Evolutionary conservation across 2,888 invertebrate species (phyloP), one percentile per base, ranked within the genome.

Genomic region (Volucella inflata): DNA sequence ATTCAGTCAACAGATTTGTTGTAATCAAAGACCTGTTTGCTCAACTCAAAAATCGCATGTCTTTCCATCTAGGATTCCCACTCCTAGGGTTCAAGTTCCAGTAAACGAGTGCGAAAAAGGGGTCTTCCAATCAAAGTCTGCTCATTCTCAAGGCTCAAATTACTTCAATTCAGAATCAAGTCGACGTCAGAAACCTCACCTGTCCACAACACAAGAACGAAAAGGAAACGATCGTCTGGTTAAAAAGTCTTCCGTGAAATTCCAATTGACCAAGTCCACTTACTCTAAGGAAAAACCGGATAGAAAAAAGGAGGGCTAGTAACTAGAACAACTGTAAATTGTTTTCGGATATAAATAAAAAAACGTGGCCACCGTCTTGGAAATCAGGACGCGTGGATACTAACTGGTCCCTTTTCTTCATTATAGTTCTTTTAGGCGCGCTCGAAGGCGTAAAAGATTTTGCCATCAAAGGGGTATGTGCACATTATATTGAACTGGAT

Each of bases 241-340:
- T 14, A 85, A 80, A 9, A 76, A 80, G 30, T 65, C 80, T 14
- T 57, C 53, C 2, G 59, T 85, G 0, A 85, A 85, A 42, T 76
- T 71, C 9, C 59, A 71, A 16, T 8, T 48, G 1, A 76, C 65
- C 2, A 80, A 67, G 72, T 80, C 84, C 4, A 85, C 80, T 0
- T 85, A 21, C 12, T 36, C 30, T 3, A 85, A 85, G 44, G 42
- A 76, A 46, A 14, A 50, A 8, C 50, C 16, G n/a, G 50, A 14
- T 50, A 16, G 16, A 16, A 10, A 50, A 8, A 16, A 50, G 10
- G 50, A n/a, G 16, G 50, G 9, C 30, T 30, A 30, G 6, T 6
- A 3, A 30, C 6, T 30, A 30, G 6, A 30, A 6, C 30, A 0
- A 6, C 21, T 60, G 21, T 8, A n/a, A 44, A 62, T 30, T 4